Conservation (phyloP, 2,797 vertebrate genomes). For the Paguma larvata region DNA sequence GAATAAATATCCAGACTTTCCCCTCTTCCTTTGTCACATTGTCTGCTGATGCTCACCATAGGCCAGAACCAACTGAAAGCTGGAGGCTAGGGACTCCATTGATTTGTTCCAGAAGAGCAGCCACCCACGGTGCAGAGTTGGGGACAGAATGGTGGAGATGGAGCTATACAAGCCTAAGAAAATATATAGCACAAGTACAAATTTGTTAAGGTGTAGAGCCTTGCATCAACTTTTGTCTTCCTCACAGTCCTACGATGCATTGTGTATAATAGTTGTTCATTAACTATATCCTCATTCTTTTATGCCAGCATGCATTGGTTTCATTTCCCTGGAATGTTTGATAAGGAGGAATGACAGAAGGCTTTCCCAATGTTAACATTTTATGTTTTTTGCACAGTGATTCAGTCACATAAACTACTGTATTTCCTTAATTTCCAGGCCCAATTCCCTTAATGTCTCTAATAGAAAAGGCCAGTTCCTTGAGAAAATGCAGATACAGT, state of each 20-base stretch:
- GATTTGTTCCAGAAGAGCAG: not conserved
- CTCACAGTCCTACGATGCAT: not conserved
- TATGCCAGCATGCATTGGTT: not conserved
- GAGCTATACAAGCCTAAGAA: not conserved
- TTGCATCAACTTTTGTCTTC: not conserved
- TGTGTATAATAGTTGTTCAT: not conserved
- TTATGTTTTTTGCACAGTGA: slow-evolving; percentile 27
- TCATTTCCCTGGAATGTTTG: slow-evolving; percentile 5
- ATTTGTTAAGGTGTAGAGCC: not conserved
- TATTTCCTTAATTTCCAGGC: slow-evolving; percentile 65
- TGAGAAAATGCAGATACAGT: slow-evolving; percentile 63
- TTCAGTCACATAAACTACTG: slow-evolving; percentile 30
- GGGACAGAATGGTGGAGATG: not conserved
- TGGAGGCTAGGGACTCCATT: not conserved
- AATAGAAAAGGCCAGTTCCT: slow-evolving; percentile 65
- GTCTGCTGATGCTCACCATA: not conserved
- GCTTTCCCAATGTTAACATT: not conserved
- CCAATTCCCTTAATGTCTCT: slow-evolving; percentile 37
- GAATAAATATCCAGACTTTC: not conserved
- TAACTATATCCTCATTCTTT: not conserved
- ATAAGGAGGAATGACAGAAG: slow-evolving; percentile 27
- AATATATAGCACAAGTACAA: not conserved
- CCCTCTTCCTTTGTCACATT: not conserved
- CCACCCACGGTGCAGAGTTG: not conserved
- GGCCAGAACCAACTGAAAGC: not conserved